Conservation (phyloP, 92 coral and sea anemone genomes). For the Porites lobata region DNA sequence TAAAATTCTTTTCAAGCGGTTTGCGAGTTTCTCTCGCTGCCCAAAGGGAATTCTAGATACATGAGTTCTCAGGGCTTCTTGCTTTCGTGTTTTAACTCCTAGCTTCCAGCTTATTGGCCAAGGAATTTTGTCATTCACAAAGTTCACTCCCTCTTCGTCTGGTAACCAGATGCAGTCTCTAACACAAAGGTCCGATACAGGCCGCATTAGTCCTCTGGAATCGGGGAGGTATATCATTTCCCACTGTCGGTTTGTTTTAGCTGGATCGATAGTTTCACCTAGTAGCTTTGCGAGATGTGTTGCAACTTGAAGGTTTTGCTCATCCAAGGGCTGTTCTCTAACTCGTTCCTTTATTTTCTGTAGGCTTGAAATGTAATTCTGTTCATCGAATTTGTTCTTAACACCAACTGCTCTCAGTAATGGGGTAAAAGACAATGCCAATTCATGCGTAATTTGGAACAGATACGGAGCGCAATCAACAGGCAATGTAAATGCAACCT, state of each 20-base stretch:
- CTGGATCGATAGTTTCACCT: neutral
- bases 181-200: too few species aligned
- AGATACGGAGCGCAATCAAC: constrained; percentile 71
- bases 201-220: too few species aligned
- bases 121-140: too few species aligned
- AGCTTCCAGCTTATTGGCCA: constrained; percentile 27
- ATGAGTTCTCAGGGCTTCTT: too few species aligned
- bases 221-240: too few species aligned
- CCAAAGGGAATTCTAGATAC: constrained; percentile 40
- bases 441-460: constrained; percentile 50
- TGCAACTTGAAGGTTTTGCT: constrained; percentile 1
- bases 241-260: neutral
- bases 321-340: constrained; percentile 13
- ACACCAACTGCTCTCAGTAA: constrained; percentile 66
- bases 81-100: constrained; percentile 66
- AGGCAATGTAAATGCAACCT: constrained; percentile 66
- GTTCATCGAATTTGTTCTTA: constrained; percentile 52
- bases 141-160: too few species aligned
- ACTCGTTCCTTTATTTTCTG: constrained; percentile 24
- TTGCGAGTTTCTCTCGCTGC: constrained; percentile 65
- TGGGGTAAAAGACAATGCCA: constrained; percentile 28
- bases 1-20: constrained; percentile 59
- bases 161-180: too few species aligned
- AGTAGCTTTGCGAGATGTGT: constrained; percentile 2
- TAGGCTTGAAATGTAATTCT: constrained; percentile 63